Evolutionary conservation across 2,888 invertebrate genomes (phyloP).

Genomic region (Drosophila melanosoma): DNA sequence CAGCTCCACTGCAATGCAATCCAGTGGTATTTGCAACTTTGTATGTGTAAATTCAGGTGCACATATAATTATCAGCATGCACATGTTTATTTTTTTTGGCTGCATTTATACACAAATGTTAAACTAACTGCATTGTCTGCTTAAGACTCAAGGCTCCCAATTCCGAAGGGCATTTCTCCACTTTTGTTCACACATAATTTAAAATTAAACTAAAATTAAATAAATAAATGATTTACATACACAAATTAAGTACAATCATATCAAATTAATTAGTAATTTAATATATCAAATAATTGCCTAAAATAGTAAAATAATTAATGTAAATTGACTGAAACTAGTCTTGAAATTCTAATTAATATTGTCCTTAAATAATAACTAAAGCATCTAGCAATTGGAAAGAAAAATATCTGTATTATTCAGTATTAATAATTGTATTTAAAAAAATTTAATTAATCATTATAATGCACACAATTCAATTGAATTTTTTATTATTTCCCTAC

Average conservation of each 20-base stretch:
- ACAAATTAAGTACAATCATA: background rate
- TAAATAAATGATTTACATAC: background rate
- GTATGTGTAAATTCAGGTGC: background rate
- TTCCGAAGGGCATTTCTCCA: background rate
- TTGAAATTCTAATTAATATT: background rate
- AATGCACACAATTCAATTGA: background rate
- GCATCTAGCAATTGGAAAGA: background rate
- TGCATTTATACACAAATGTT: background rate
- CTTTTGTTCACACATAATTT: background rate
- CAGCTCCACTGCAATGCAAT: conserved; percentile 20
- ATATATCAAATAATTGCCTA: background rate
- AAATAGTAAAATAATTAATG: background rate
- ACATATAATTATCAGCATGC: conserved; percentile 2
- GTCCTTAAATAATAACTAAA: background rate
- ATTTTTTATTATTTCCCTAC: background rate
- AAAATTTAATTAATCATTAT: background rate
- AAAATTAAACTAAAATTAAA: background rate
- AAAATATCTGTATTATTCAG: background rate
- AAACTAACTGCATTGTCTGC: background rate
- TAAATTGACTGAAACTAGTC: background rate
- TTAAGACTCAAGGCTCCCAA: background rate
- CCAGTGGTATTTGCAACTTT: background rate
- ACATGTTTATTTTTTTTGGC: conserved; percentile 5
- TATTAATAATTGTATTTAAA: background rate
- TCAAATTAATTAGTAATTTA: background rate